A percentile compares a stretch with the other conserved stretches of the same genome.
These are phyloP conservation scores for Pteruthius melanotis DNA, from an alignment of 2,113 vertebrate genomes.

Conservation along the genomic window DNA sequence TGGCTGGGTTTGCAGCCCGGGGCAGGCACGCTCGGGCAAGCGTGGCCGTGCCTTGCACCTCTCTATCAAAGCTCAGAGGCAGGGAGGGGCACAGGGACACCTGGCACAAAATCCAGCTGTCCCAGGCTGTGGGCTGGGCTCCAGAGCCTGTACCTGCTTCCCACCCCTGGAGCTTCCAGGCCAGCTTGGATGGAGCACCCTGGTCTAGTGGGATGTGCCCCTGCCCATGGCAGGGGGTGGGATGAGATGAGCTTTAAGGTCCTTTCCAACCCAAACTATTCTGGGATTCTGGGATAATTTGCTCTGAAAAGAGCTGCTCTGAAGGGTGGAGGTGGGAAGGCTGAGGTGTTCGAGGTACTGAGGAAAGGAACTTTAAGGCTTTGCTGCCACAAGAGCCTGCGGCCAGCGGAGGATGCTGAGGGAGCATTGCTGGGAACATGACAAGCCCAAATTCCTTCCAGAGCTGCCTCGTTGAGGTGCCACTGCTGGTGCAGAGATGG, in stretches of 20 bases:
- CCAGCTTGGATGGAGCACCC: background rate
- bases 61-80: rapidly evolving
- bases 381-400: background rate
- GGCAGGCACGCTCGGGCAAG: background rate
- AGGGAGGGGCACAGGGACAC: background rate
- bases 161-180: background rate
- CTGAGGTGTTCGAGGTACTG: background rate
- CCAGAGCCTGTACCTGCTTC: rapidly evolving
- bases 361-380: background rate
- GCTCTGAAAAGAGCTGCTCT: background rate
- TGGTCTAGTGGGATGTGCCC: background rate
- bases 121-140: background rate
- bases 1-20: rapidly evolving
- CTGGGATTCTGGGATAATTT: background rate
- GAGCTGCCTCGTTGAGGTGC: background rate
- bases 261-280: background rate
- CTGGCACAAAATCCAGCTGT: background rate
- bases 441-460: background rate
- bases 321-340: background rate
- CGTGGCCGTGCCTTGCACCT: background rate
- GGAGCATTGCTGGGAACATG: background rate
- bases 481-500: background rate
- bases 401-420: background rate
- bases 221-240: background rate
- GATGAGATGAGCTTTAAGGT: background rate